Conservation (phyloP, 1,140 invertebrate species). For the Drosophila pachea region DNA sequence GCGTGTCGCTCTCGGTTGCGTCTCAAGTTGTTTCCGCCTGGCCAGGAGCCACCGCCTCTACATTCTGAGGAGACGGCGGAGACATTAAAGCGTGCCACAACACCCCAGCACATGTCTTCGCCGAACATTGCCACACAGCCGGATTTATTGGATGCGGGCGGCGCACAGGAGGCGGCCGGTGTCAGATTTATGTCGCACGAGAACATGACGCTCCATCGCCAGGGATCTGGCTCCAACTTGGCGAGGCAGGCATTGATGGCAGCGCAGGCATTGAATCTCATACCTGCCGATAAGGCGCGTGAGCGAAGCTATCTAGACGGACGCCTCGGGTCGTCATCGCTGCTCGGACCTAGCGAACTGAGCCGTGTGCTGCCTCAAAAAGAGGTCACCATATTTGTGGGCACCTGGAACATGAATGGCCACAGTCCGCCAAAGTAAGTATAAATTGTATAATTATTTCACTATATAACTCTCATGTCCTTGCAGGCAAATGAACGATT, state of each 20-base stretch:
- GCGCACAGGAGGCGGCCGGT: conserved; percentile 38
- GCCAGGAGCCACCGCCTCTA: conserved; percentile 64
- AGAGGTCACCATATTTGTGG: conserved; percentile 92
- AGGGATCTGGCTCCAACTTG: conserved; percentile 77
- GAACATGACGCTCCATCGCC: conserved; percentile 67
- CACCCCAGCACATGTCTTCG: conserved; percentile 77
- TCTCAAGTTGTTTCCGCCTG: conserved; percentile 73
- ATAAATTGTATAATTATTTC: not conserved
- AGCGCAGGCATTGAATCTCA: conserved; percentile 88
- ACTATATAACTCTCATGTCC: not conserved
- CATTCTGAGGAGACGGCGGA: conserved; percentile 36
- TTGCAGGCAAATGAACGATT: conserved; percentile 88
- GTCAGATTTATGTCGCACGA: conserved; percentile 75
- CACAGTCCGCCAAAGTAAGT: conserved; percentile 85
- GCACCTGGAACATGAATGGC: conserved; percentile 98
- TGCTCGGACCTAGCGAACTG: conserved; percentile 90
- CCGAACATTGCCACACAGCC: conserved; percentile 75
- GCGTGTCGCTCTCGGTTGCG: conserved; percentile 75
- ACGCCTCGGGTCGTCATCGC: conserved; percentile 86
- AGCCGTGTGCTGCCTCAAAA: conserved; percentile 91
- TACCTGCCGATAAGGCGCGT: conserved; percentile 87
- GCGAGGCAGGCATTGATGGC: conserved; percentile 86
- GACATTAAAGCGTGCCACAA: conserved; percentile 60
- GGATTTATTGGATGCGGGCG: conserved; percentile 35
- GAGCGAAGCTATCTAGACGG: conserved; percentile 90